Base-by-base conservation (phyloP, 1,140 invertebrate genomes). In the Lithobius niger region DNA sequence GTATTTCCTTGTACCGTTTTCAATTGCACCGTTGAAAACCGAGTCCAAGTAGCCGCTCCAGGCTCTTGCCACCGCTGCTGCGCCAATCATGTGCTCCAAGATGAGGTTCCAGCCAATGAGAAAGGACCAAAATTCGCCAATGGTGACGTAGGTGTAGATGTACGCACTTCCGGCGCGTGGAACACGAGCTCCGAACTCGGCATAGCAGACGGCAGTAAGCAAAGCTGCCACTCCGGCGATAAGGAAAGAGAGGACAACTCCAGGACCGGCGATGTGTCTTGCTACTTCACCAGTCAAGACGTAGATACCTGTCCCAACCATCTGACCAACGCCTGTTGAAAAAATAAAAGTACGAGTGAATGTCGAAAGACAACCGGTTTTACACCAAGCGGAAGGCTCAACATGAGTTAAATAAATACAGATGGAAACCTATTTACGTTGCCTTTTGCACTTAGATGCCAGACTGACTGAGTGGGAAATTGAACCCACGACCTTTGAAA, bases 21-120 rank as follows among this genome's bases (percentile, higher is more conserved):
- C 82, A 43, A 95, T 84, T 2, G 79, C 78, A n/a, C 83, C 82
- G 15, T 79, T 82, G 10, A 87, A 74, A 62, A 94, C 73, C 0
- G 87, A 84, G 65, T 96, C 88, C 3, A 96, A 79, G 64, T 92
- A 93, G 13, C 88, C 89, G 59, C 88, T 92, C 87, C 88, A 94
- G 1, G 90, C 90, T 60, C 90, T 78, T 0, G 88, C 88, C 24
- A 94, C 88, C 0, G 88, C 88, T 0, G 92, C 90, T 3, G 88
- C 86, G 82, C 85, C 84, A 58, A 94, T 85, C 78, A 93, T 84
- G 63, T 94, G 84, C 67, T 95, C 90, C 53, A 95, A 71, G 36
- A 94, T 76, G 59, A 94, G 87, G 66, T 91, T 92, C 91, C 91
- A 95, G n/a, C 90, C 92, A 60, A 94, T 91, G 27, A 94, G 80